phyloP scores from a whole-genome alignment of 2,888 invertebrate species.

The Eristalinus sepulchralis region DNA sequence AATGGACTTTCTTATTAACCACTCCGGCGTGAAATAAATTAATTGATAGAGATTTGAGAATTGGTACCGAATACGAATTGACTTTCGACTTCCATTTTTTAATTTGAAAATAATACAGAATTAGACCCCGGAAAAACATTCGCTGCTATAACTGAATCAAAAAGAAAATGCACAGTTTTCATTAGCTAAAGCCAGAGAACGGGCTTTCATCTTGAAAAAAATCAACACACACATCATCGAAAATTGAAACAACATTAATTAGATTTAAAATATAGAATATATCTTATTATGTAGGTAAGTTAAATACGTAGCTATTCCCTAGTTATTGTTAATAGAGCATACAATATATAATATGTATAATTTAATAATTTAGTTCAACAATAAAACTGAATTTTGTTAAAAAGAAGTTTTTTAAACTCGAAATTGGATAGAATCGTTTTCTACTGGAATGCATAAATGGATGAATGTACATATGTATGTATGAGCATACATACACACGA shows the following conservation, averaged over 20 bases:
- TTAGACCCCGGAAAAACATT: no score
- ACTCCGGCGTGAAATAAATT: no score
- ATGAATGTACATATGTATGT: slow-evolving; percentile 15
- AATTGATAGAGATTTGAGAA: no score
- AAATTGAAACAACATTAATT: slow-evolving; percentile 17
- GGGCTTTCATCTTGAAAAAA: not conserved
- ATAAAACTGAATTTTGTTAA: slow-evolving; percentile 39
- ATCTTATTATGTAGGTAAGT: slow-evolving; percentile 52
- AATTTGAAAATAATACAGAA: no score
- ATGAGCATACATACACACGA: not conserved
- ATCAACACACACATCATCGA: not conserved
- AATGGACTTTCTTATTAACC: no score
- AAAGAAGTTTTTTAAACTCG: slow-evolving; percentile 53
- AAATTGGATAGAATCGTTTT: slow-evolving; percentile 68
- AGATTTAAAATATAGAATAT: slow-evolving; percentile 61
- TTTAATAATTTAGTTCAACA: slow-evolving; percentile 43
- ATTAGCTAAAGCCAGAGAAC: no score
- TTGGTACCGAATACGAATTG: no score
- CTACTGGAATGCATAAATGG: slow-evolving; percentile 59
- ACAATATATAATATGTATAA: slow-evolving; percentile 30
- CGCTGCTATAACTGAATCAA: no score
- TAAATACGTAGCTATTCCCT: slow-evolving; percentile 60
- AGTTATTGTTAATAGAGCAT: slow-evolving; percentile 50
- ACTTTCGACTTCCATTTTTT: no score
- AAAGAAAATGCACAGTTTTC: no score